phyloP scores from a whole-genome alignment of 2,888 invertebrate species.

The Diadegma fenestrale region DNA sequence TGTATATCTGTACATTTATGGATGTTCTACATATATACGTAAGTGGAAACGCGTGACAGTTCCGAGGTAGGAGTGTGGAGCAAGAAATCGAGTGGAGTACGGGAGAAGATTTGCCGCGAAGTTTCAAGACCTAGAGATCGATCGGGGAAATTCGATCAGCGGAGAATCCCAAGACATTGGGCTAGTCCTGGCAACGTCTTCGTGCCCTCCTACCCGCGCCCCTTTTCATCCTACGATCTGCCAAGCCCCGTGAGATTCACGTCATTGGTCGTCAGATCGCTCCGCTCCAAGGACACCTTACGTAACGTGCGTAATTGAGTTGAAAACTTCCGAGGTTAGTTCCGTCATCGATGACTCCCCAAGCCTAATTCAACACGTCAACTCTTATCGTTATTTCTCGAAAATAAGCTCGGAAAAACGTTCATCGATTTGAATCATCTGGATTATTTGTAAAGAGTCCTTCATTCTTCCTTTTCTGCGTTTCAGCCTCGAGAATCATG shows the following conservation, averaged over 20 bases:
- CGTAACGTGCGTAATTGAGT: conserved; percentile 27
- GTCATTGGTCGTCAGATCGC: conserved; percentile 10
- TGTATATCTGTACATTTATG: background rate
- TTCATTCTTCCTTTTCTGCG: background rate
- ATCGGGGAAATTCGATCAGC: conserved; percentile 61
- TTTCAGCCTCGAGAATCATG: background rate
- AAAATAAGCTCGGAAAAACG: background rate
- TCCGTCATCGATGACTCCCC: background rate
- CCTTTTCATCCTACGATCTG: conserved; percentile 8
- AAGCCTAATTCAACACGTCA: background rate
- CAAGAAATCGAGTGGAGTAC: conserved; percentile 20
- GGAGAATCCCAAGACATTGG: conserved; percentile 53
- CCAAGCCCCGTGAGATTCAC: conserved; percentile 14
- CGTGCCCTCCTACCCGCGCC: background rate
- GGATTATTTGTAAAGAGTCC: background rate
- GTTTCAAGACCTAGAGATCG: conserved; percentile 47
- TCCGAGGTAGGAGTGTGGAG: conserved; percentile 24
- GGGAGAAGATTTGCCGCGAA: conserved; percentile 30
- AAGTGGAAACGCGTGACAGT: conserved; percentile 51
- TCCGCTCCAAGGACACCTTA: conserved; percentile 15
- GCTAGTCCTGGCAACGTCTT: background rate
- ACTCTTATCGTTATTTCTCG: background rate
- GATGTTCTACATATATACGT: conserved; percentile 19
- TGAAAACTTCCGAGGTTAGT: conserved; percentile 16
- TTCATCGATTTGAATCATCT: background rate